Evolutionary conservation across 2,888 invertebrate species (phyloP).

Genomic region (Rapana venosa): DNA sequence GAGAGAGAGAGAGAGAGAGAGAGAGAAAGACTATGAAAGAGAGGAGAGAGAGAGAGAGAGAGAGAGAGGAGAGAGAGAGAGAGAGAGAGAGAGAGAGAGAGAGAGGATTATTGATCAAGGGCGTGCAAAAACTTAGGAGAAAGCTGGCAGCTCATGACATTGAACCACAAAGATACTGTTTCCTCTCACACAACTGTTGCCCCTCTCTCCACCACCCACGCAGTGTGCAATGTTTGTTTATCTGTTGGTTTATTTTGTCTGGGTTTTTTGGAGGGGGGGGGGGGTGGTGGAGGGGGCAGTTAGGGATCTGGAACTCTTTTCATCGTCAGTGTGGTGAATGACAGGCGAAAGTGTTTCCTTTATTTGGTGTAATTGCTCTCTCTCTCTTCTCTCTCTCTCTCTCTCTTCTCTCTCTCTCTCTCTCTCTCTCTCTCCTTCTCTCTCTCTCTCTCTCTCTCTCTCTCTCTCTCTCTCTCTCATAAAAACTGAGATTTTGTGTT

Average conservation of each 20-base stretch:
- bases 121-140: too few species aligned
- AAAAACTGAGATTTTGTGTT: background rate
- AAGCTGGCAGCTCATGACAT: too few species aligned
- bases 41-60: background rate
- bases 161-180: too few species aligned
- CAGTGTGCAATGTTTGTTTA: background rate
- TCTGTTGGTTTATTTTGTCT: background rate
- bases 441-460: constrained; percentile 14
- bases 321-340: background rate
- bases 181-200: background rate
- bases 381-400: background rate
- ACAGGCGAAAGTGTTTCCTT: too few species aligned
- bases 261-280: background rate
- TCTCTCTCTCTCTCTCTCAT: constrained; percentile 17
- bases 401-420: background rate
- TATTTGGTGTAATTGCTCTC: background rate
- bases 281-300: too few species aligned
- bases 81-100: background rate
- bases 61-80: background rate
- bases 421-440: constrained; percentile 25
- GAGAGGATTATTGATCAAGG: background rate
- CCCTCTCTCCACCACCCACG: background rate
- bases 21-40: too few species aligned
- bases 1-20: background rate
- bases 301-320: background rate